Conservation (phyloP, 2,113 vertebrate genomes). For the Pelmatolapia mariae region DNA sequence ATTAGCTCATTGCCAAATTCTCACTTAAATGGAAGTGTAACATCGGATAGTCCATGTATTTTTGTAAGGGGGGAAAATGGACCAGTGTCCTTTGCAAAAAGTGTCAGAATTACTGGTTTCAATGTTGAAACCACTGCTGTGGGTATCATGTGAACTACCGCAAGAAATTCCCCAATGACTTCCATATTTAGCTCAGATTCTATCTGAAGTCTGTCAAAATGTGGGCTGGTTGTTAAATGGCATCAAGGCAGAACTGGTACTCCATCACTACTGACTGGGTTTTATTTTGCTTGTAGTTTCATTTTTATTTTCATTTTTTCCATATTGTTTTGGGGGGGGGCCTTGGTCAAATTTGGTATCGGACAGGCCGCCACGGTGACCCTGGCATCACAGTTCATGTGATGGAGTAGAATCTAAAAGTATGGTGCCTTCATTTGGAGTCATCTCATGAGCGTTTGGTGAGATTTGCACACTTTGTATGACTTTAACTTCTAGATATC, state of each 20-base stretch:
- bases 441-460: slow-evolving; percentile 48
- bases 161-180: neutral
- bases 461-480: slow-evolving; percentile 65
- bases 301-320: fast-evolving
- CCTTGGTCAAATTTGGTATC: neutral
- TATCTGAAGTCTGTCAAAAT: neutral
- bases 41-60: neutral
- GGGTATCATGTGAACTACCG: fast-evolving
- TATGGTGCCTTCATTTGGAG: slow-evolving; percentile 61
- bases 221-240: neutral
- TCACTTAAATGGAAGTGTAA: neutral
- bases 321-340: fast-evolving
- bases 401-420: slow-evolving; percentile 1
- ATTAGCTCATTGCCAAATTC: neutral
- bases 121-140: neutral
- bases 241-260: neutral
- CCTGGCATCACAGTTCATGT: neutral
- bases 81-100: neutral
- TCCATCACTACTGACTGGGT: neutral
- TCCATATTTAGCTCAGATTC: neutral
- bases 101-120: neutral
- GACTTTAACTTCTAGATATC: slow-evolving; percentile 34
- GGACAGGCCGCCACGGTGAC: fast-evolving
- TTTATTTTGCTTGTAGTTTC: neutral
- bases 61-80: neutral